A percentile compares a stretch with the other conserved stretches of the same genome.
phyloP scores from a whole-genome alignment of 2,113 vertebrate genomes.

The Marcusenius ussheri region DNA sequence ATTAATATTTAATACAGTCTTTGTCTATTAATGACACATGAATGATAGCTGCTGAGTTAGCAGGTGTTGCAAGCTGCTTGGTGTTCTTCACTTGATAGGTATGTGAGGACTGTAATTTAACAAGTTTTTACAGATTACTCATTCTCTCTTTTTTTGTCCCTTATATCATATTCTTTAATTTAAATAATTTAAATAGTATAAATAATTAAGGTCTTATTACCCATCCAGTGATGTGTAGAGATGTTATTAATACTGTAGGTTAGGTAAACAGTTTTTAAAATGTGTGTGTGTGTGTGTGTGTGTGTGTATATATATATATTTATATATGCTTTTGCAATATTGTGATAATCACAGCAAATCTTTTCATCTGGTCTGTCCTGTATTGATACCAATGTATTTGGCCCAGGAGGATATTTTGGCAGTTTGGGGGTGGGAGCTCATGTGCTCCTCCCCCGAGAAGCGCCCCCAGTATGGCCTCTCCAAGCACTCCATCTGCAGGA shows the following conservation, averaged over 20 bases:
- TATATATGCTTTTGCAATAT: neutral
- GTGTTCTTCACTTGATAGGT: neutral
- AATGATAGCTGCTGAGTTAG: neutral
- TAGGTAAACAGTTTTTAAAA: no score
- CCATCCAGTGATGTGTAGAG: neutral
- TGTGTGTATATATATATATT: no score
- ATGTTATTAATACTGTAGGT: neutral
- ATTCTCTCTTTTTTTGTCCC: neutral
- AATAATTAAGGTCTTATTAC: neutral
- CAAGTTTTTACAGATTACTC: neutral
- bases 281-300: no score
- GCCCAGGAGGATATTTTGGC: neutral
- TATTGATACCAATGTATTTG: neutral
- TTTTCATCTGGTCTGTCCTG: neutral
- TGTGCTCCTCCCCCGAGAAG: neutral
- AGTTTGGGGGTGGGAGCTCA: neutral
- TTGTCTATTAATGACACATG: neutral
- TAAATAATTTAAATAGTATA: neutral
- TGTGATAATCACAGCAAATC: neutral
- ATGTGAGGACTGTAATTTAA: neutral
- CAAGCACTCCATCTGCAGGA: neutral
- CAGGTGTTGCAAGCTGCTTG: neutral
- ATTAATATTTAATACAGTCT: slow-evolving; percentile 4
- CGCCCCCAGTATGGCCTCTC: neutral
- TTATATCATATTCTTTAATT: neutral